These are phyloP conservation scores for Xenopus petersii DNA, from an alignment of 2,797 vertebrate genomes.

Conservation along the genomic window DNA sequence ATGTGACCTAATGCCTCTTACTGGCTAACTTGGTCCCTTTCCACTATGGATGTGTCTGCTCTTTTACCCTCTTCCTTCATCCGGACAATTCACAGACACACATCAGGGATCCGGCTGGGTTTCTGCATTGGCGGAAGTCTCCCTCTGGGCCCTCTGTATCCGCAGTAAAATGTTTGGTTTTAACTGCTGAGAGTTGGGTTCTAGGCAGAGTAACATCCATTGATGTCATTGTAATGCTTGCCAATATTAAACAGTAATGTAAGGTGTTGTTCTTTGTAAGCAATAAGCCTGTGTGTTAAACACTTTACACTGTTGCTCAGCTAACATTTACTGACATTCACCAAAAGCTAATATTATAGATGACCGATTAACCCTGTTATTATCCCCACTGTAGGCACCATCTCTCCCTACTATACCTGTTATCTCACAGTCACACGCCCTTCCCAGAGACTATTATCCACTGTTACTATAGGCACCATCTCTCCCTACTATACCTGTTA, in stretches of 20 bases:
- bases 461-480: too few species aligned
- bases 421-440: too few species aligned
- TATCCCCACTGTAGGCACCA: too few species aligned
- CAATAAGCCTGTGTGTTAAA: too few species aligned
- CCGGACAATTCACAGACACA: conserved; percentile 43
- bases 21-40: conserved; percentile 30
- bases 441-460: too few species aligned
- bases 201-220: conserved; percentile 4
- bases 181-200: conserved; percentile 9
- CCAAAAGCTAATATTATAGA: too few species aligned
- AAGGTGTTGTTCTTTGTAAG: too few species aligned
- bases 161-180: conserved; percentile 34
- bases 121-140: conserved; percentile 29
- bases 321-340: too few species aligned
- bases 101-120: conserved; percentile 26
- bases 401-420: too few species aligned
- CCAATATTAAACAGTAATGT: not conserved
- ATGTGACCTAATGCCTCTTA: conserved; percentile 41
- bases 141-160: conserved; percentile 34
- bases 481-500: too few species aligned
- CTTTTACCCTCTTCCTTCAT: conserved; percentile 42
- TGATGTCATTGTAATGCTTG: not conserved
- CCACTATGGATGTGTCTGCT: conserved; percentile 40
- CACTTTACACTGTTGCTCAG: too few species aligned
- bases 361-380: too few species aligned